A percentile compares a stretch with the other conserved stretches of the same genome.
These are phyloP conservation scores for Dryas iulia DNA, from an alignment of 1,140 invertebrate genomes.

Conservation along the genomic window DNA sequence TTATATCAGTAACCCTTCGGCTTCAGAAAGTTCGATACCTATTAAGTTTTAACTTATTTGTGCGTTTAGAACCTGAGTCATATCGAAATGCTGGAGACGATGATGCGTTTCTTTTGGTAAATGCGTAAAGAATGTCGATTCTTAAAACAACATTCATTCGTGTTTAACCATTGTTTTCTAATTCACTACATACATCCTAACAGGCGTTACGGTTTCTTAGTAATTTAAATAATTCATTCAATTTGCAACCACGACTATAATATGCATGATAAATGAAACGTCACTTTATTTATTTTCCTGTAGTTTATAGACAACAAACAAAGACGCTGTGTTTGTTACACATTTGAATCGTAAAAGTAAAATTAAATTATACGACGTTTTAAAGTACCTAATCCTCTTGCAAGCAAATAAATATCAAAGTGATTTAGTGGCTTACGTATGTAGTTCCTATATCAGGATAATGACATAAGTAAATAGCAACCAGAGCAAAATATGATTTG, in stretches of 20 bases:
- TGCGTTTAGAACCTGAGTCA: background rate
- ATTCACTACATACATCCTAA: background rate
- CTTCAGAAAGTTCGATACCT: background rate
- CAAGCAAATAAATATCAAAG: background rate
- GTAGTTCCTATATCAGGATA: background rate
- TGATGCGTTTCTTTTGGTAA: slow-evolving; percentile 1
- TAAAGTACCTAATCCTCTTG: background rate
- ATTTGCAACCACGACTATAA: background rate
- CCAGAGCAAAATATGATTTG: background rate
- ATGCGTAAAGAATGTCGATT: slow-evolving; percentile 2
- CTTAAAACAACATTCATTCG: background rate
- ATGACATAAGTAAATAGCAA: background rate
- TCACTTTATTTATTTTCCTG: background rate
- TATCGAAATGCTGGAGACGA: background rate
- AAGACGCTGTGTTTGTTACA: background rate
- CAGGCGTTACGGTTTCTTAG: background rate
- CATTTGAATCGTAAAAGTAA: slow-evolving; percentile 1
- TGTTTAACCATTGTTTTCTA: background rate
- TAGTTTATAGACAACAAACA: background rate
- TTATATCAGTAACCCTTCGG: background rate
- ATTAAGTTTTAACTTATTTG: background rate
- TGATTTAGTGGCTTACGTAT: slow-evolving; percentile 2
- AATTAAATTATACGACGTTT: slow-evolving; percentile 1
- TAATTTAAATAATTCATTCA: background rate
- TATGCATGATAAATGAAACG: background rate